Conservation (phyloP, 2,797 vertebrate species). For the Anguilla marmorata region DNA sequence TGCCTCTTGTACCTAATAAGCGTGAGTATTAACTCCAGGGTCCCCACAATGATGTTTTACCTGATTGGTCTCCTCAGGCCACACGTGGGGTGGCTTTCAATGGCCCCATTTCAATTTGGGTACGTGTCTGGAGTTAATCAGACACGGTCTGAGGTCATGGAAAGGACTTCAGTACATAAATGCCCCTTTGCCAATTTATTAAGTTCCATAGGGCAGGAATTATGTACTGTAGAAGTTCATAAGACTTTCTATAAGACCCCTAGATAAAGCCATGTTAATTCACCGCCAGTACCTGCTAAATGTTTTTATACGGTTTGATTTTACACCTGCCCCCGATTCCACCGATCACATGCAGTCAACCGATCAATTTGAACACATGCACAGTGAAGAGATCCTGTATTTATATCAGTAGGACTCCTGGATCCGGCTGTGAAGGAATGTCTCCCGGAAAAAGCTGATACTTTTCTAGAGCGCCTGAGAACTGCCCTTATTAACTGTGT, state of each 20-base stretch:
- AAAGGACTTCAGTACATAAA: not conserved
- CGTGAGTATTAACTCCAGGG: slow-evolving; percentile 53
- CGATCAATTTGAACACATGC: slow-evolving; percentile 41
- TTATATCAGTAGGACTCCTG: slow-evolving; percentile 45
- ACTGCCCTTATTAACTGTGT: slow-evolving; percentile 3
- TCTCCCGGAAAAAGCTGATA: slow-evolving; percentile 43
- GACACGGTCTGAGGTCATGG: not conserved
- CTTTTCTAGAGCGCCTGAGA: not conserved
- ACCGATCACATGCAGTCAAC: not conserved
- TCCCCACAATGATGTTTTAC: slow-evolving; percentile 51
- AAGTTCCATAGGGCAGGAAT: not conserved
- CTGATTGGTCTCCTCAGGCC: slow-evolving; percentile 51
- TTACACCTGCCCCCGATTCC: slow-evolving; percentile 50
- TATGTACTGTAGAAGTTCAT: not conserved
- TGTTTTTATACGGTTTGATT: slow-evolving; percentile 56
- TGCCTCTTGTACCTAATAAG: slow-evolving; percentile 58
- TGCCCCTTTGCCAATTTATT: not conserved
- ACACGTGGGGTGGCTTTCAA: slow-evolving; percentile 45
- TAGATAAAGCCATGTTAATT: slow-evolving; percentile 50
- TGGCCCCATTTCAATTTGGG: slow-evolving; percentile 34
- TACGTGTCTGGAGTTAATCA: not conserved
- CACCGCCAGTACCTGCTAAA: slow-evolving; percentile 54
- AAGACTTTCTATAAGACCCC: slow-evolving; percentile 41
- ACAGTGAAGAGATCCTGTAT: slow-evolving; percentile 42
- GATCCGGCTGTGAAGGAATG: slow-evolving; percentile 47